Percentiles rank a stretch among this genome's conserved stretches.
phyloP scores from a whole-genome alignment of 2,113 vertebrate species.

The Oxygymnocypris stewartii region DNA sequence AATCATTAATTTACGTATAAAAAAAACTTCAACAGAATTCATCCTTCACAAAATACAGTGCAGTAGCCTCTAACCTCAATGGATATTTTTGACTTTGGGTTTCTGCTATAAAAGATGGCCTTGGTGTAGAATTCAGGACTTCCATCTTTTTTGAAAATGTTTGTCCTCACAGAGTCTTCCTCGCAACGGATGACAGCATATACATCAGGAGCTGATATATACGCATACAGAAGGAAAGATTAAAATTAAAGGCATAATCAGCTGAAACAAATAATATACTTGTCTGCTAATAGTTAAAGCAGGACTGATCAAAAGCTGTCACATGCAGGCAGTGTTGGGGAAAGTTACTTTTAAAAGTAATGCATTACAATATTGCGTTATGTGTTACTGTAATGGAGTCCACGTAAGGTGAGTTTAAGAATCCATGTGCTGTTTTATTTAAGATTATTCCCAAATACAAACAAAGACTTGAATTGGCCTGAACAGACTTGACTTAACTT shows the following conservation, averaged over 20 bases:
- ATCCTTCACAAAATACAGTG: not conserved
- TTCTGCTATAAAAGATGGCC: conserved; percentile 78
- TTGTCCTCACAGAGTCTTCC: conserved; percentile 66
- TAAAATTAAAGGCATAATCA: not conserved
- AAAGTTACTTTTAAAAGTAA: too few relatives aligned
- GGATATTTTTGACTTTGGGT: conserved; percentile 66
- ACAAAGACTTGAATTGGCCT: too few relatives aligned
- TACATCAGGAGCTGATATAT: conserved; percentile 70
- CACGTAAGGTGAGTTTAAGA: too few relatives aligned
- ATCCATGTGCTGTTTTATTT: too few relatives aligned
- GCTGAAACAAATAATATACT: not conserved
- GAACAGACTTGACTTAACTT: too few relatives aligned
- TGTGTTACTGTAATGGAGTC: too few relatives aligned
- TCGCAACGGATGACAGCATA: conserved; percentile 77
- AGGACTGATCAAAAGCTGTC: not conserved
- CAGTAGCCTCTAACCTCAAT: conserved; percentile 56
- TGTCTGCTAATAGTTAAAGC: not conserved
- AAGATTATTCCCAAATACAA: too few relatives aligned
- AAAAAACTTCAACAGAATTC: too few relatives aligned
- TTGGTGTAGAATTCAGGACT: conserved; percentile 79
- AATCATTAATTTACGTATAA: too few relatives aligned
- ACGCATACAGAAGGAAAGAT: not conserved
- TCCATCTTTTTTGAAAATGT: conserved; percentile 66
- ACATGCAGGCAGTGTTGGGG: not conserved
- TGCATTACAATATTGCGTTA: too few relatives aligned